phyloP scores from a whole-genome alignment of 2,113 vertebrate genomes.

The Orientallactaga bullata region DNA sequence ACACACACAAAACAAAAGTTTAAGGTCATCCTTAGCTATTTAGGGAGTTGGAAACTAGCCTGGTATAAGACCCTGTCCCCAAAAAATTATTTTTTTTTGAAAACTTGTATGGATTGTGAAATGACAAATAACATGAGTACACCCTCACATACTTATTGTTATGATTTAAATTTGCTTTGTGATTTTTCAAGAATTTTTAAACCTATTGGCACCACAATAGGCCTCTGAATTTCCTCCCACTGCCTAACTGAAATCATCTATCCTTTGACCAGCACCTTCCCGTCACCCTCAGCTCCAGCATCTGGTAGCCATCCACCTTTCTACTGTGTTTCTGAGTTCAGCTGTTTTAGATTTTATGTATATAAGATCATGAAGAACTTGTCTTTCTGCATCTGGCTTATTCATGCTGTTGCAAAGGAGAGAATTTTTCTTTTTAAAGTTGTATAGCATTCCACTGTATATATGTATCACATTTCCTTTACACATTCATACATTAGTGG shows the following conservation, averaged over 20 bases:
- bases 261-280: not conserved
- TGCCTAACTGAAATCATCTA: not conserved
- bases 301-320: not conserved
- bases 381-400: not conserved
- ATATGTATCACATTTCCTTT: not conserved
- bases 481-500: not conserved
- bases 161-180: not conserved
- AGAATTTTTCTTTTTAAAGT: not conserved
- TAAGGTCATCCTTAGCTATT: not conserved
- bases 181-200: not conserved
- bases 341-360: not conserved
- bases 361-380: not conserved
- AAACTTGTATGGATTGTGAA: not conserved
- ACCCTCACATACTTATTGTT: not conserved
- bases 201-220: too few relatives aligned
- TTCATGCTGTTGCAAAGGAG: not conserved
- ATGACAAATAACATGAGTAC: not conserved
- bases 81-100: not conserved
- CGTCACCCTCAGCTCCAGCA: too few relatives aligned
- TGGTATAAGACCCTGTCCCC: not conserved
- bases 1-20: too few relatives aligned
- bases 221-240: not conserved
- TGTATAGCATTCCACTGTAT: not conserved
- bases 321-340: not conserved
- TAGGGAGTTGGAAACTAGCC: not conserved